These are phyloP conservation scores for Tenodera sinensis DNA, from an alignment of 2,888 invertebrate genomes.

Conservation along the genomic window DNA sequence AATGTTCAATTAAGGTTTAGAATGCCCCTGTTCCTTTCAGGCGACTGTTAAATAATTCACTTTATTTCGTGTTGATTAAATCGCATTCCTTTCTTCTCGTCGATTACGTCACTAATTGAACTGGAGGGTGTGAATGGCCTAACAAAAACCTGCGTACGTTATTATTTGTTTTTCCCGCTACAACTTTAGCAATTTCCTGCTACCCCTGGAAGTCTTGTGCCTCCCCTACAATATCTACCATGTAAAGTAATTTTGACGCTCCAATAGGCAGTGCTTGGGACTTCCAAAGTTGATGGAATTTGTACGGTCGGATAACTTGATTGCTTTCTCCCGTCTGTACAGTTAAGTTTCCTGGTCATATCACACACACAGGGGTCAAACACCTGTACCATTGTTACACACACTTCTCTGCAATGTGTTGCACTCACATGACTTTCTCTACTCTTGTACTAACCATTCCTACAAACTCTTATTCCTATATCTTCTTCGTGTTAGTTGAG, in stretches of 20 bases:
- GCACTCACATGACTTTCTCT: too few species aligned
- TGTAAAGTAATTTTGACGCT: constrained; percentile 29
- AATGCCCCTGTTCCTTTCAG: too few species aligned
- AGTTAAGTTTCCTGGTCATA: constrained; percentile 10
- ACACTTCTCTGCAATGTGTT: too few species aligned
- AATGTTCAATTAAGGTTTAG: too few species aligned
- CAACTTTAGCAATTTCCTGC: not conserved
- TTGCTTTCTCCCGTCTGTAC: constrained; percentile 5
- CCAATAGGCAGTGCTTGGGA: constrained; percentile 7
- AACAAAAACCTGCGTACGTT: not conserved
- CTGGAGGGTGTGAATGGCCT: not conserved
- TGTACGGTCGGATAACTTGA: constrained; percentile 17
- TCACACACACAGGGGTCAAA: not conserved
- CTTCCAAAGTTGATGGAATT: constrained; percentile 25
- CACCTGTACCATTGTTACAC: not conserved
- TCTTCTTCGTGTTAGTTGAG: too few species aligned
- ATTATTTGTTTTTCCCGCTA: not conserved
- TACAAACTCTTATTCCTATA: too few species aligned
- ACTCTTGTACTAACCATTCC: too few species aligned
- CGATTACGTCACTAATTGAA: not conserved
- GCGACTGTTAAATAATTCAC: too few species aligned
- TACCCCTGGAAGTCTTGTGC: too few species aligned
- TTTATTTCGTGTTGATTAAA: not conserved
- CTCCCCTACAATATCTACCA: constrained; percentile 5
- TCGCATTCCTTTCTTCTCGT: not conserved